phyloP scores from a whole-genome alignment of 2,797 vertebrate species.

The Amniataba percoides region DNA sequence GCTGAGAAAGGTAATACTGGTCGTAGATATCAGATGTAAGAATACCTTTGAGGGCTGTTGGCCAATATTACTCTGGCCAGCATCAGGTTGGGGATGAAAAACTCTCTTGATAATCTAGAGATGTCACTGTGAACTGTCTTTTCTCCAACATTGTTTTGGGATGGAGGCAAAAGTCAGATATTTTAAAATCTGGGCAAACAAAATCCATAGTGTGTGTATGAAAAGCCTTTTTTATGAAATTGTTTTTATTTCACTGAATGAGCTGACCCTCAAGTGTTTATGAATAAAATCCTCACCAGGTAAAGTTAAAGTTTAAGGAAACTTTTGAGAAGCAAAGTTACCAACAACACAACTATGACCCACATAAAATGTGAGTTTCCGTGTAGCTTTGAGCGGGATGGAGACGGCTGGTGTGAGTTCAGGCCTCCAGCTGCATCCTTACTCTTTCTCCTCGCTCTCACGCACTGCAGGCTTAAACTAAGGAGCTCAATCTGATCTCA shows the following conservation, averaged over 20 bases:
- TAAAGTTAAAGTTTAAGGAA: not conserved
- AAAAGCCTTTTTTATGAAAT: not conserved
- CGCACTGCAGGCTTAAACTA: not conserved
- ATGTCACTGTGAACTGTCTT: too few species aligned
- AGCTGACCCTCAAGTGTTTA: not conserved
- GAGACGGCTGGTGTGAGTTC: not conserved
- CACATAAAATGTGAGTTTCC: not conserved
- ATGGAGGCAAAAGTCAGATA: too few species aligned
- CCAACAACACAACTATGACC: not conserved
- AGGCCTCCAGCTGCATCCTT: conserved; percentile 20
- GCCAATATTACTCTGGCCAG: not conserved
- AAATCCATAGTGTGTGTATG: not conserved
- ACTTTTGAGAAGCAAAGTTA: not conserved
- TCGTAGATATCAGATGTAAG: not conserved
- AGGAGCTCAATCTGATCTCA: not conserved
- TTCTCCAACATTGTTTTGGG: too few species aligned
- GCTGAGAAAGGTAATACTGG: not conserved
- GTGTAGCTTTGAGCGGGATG: not conserved
- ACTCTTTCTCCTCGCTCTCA: conserved; percentile 5
- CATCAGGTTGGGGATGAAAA: too few species aligned
- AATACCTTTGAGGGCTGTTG: not conserved
- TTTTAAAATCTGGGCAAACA: not conserved
- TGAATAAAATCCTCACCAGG: not conserved
- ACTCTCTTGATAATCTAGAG: too few species aligned
- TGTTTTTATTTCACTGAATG: not conserved